Evolutionary conservation across 2,797 vertebrate genomes (phyloP).

Genomic region (Tenualosa ilisha): DNA sequence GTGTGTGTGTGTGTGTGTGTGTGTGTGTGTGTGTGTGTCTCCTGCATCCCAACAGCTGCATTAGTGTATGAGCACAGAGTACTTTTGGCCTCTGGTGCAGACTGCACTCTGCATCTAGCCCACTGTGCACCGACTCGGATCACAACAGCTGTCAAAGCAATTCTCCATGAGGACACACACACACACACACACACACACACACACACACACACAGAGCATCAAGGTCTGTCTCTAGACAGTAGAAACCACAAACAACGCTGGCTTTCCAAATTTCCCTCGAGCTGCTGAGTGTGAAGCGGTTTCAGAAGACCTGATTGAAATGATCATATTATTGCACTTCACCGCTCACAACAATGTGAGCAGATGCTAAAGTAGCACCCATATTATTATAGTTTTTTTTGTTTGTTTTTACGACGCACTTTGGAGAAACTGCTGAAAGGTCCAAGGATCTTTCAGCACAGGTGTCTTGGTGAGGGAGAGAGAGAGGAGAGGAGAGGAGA

Average conservation of each 20-base stretch:
- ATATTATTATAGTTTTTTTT: too few species aligned
- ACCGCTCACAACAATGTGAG: not conserved
- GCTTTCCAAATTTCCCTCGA: not conserved
- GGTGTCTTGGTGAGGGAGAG: too few species aligned
- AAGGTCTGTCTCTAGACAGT: not conserved
- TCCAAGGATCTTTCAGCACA: too few species aligned
- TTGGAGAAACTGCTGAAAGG: too few species aligned
- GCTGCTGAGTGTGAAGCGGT: not conserved
- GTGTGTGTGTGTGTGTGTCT: not conserved
- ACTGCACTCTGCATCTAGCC: not conserved
- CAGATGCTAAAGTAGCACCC: not conserved
- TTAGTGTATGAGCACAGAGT: slow-evolving; percentile 2
- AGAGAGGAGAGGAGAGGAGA: too few species aligned
- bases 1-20: not conserved
- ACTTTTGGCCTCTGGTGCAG: not conserved
- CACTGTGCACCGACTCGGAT: not conserved
- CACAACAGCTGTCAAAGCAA: slow-evolving; percentile 21
- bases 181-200: not conserved
- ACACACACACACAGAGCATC: not conserved
- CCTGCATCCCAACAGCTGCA: not conserved
- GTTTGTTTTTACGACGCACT: too few species aligned
- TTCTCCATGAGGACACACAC: not conserved
- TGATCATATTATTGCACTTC: not conserved
- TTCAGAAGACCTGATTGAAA: not conserved
- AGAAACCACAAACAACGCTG: not conserved